Base-by-base conservation (phyloP, 2,797 vertebrate genomes). In the Lacerta agilis region DNA sequence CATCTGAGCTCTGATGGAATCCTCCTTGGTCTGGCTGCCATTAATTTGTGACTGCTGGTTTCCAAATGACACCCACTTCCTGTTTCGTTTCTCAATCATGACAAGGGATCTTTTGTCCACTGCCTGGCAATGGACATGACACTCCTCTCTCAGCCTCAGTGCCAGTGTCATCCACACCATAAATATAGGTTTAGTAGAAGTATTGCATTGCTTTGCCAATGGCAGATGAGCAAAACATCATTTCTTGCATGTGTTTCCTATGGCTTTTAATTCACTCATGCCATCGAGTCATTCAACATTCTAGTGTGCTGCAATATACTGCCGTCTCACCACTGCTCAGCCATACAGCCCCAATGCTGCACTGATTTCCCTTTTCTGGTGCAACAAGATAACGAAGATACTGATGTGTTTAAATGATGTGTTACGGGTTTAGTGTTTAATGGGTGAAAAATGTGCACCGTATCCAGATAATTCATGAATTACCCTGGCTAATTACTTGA, bases 401-500 rank as follows among this genome's bases (percentile, higher is more conserved):
- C 58, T 69, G n/a, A 20, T 1, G 25, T 75, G 29, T 33, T 82
- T 79, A 27, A 79, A 79, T 15, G 23, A 85, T 85, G 69, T 85
- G 83, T 43, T 81, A 55, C 2, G 27, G 64, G n/a, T 71, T 38
- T 78, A 83, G 41, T 41, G 41, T 58, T n/a, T 38, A 78, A n/a
- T 81, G 69, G 58, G n/a, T 41, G 43, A 45, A 29, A 89, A 85
- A 89, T 81, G 69, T 85, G 77, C 64, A 67, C 18, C 55, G 80
- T 81, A 85, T 41, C 69, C 61, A 36, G 71, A 85, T 85, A 73
- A 85, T 85, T 89, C 71, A 27, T 45, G 36, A 88, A 84, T 83
- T 71, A 61, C 49, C 55, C 61, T n/a, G 29, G 23, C 29, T 81
- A 89, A 89, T 89, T 89, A 85, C 41, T 85, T 85, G n/a, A 89